A percentile compares a stretch with the other conserved stretches of the same genome.
Conservation (phyloP, 2,888 invertebrate genomes). For the Sesia apiformis region DNA sequence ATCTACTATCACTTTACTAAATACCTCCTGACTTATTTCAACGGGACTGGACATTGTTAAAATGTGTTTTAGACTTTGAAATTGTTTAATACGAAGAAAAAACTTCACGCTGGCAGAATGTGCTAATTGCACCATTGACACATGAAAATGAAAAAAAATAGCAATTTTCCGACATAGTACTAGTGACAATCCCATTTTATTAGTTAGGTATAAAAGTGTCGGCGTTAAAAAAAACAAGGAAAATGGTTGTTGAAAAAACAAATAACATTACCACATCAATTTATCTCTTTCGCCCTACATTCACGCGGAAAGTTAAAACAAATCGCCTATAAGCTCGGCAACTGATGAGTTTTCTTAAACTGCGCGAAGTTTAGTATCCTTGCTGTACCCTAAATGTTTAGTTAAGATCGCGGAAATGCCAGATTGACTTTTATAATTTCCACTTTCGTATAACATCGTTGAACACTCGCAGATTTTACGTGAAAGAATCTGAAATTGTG, state of each 20-base stretch:
- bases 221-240: no score
- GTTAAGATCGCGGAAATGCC: neutral
- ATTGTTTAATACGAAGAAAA: no score
- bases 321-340: slow-evolving; percentile 7
- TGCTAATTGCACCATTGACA: no score
- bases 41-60: no score
- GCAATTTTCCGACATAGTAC: no score
- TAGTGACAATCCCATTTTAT: no score
- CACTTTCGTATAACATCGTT: neutral
- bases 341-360: slow-evolving; percentile 12
- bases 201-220: no score
- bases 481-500: neutral
- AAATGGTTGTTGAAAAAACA: neutral
- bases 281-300: neutral
- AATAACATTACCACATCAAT: neutral
- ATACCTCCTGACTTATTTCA: no score
- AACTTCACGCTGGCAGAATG: no score
- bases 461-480: neutral
- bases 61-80: no score
- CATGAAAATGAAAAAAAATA: no score
- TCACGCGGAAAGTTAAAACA: neutral
- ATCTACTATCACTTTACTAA: no score
- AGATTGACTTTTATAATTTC: neutral
- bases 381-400: slow-evolving; percentile 1
- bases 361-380: neutral